Evolutionary conservation across 2,113 vertebrate genomes (phyloP).

Genomic region (Larimichthys polyactis): DNA sequence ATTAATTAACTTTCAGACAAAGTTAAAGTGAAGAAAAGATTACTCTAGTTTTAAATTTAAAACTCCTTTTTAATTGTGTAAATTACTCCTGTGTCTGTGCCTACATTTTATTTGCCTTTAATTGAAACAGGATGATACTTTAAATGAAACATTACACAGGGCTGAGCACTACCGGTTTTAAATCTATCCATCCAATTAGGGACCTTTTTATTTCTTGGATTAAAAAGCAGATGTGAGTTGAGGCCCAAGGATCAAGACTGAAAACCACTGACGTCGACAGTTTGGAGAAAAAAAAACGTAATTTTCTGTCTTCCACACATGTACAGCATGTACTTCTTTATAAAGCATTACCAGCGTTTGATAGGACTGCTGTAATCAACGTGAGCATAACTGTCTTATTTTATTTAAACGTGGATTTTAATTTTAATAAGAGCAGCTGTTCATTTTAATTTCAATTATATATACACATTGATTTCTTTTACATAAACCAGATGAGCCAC

Average conservation of each 20-base stretch:
- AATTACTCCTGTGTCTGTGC: not conserved
- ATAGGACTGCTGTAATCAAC: not conserved
- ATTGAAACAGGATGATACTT: not conserved
- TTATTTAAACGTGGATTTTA: slow-evolving; percentile 8
- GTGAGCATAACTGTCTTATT: slow-evolving; percentile 1
- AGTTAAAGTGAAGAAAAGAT: not conserved
- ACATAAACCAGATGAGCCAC: slow-evolving; percentile 26
- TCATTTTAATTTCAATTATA: not conserved
- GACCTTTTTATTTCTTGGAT: not conserved
- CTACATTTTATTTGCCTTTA: not conserved
- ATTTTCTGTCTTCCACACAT: slow-evolving; percentile 8
- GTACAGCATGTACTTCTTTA: not conserved
- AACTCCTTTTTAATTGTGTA: not conserved
- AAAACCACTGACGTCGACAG: not conserved
- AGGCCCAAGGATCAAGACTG: not conserved
- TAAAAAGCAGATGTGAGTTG: slow-evolving; percentile 2
- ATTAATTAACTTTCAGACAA: not conserved
- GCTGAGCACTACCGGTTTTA: not conserved
- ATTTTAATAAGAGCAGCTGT: slow-evolving; percentile 2
- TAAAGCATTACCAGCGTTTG: not conserved
- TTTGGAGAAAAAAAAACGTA: not conserved
- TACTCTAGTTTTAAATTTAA: not conserved
- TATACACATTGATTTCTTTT: slow-evolving; percentile 10
- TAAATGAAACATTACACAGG: not conserved
- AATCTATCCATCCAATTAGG: not conserved